These are phyloP conservation scores for Holotrichia oblita DNA, from an alignment of 1,140 invertebrate genomes.

Conservation along the genomic window DNA sequence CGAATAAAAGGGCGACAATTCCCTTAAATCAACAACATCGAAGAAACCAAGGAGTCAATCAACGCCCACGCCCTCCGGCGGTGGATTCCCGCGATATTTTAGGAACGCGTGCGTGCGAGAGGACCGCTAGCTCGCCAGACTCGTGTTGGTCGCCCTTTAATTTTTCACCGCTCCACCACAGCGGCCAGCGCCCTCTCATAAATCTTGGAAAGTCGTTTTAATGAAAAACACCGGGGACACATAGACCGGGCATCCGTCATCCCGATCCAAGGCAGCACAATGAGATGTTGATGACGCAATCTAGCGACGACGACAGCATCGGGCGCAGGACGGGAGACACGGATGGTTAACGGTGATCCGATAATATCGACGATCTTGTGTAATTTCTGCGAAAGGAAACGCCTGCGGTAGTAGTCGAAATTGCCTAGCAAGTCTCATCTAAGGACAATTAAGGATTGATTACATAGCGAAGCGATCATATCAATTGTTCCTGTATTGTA, in stretches of 20 bases:
- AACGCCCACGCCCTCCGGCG: constrained; percentile 7
- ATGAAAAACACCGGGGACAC: constrained; percentile 20
- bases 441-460: constrained; percentile 11
- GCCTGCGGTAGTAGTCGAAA: not conserved
- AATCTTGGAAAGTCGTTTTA: not conserved
- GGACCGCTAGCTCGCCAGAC: not conserved
- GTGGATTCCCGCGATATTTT: not conserved
- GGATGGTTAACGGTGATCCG: not conserved
- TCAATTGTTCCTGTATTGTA: too few relatives aligned
- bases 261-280: not conserved
- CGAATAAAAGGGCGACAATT: constrained; percentile 9
- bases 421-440: not conserved
- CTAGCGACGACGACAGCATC: not conserved
- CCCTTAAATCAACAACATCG: constrained; percentile 24
- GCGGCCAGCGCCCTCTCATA: not conserved
- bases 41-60: constrained; percentile 29
- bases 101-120: not conserved
- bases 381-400: constrained; percentile 14
- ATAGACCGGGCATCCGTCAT: constrained; percentile 21
- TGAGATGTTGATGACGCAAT: constrained; percentile 29
- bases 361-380: not conserved
- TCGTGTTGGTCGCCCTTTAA: constrained; percentile 3
- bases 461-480: constrained; percentile 4
- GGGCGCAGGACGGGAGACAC: not conserved
- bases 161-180: constrained; percentile 11